Evolutionary conservation across 2,113 vertebrate species (phyloP), one percentile per base, ranked within the genome.

Genomic region (Eurypyga helias): DNA sequence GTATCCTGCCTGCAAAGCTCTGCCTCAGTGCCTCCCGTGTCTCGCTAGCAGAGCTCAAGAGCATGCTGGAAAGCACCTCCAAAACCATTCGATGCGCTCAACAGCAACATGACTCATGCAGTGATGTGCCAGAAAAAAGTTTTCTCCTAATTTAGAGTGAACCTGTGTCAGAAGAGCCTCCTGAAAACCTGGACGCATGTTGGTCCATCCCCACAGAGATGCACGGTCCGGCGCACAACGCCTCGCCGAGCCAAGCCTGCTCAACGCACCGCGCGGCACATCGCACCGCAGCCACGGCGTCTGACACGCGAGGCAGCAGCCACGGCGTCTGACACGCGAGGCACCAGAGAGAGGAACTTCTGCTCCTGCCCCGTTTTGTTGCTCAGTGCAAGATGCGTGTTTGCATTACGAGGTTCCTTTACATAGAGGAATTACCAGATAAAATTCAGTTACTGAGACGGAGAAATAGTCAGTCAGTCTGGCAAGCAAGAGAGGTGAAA

Each of bases 241-340:
- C 67, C 9, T 2, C 62, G 36, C 83, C 20, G 54, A 62, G 57
- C 67, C 79, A 64, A n/a, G 38, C 17, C 60, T 34, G 33, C 43
- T 1, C 9, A 43, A 33, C 38, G 43, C 66, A 34, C 28, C 57
- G 13, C 2, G 21, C 13, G 52, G 69, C 55, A 17, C 60, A 5
- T 1, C 1, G 21, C 87, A 26, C 36, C 2, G 3, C 10, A 7
- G n/a, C 29, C 14, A 0, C 1, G 1, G 5, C 4, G 36, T 11
- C 41, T n/a, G 43, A 41, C 60, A 21, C n/a, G n/a, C n/a, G n/a
- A n/a, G n/a, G n/a, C n/a, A n/a, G n/a, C n/a, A n/a, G n/a, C n/a
- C n/a, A n/a, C n/a, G 7, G 65, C 7, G 61, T 10, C 84, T 20
- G 31, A 24, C 31, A 3, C 46, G 5, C 5, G 20, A 48, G n/a